These are phyloP conservation scores for Alethe castanea DNA, from an alignment of 2,113 vertebrate genomes.

Conservation along the genomic window DNA sequence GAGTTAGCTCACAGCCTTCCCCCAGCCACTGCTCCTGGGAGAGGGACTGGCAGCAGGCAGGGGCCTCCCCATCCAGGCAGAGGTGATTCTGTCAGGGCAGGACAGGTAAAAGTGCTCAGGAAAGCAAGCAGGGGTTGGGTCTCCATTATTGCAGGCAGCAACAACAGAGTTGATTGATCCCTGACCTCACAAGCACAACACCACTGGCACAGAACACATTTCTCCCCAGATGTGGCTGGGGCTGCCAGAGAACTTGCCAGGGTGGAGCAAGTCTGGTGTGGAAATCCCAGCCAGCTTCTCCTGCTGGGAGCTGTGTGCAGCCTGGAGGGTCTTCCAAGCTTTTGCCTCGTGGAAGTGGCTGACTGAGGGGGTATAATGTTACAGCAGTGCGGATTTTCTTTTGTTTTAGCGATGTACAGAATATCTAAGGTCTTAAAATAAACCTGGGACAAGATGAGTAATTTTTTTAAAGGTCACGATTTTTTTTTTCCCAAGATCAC, in stretches of 20 bases:
- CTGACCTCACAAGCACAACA: neutral
- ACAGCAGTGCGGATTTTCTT: neutral
- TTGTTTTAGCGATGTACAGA: neutral
- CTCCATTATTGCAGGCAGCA: neutral
- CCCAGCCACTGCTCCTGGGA: fast-evolving
- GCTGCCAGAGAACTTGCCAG: neutral
- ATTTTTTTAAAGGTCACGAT: neutral
- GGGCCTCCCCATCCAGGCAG: neutral
- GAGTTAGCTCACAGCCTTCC: neutral
- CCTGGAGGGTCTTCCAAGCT: neutral
- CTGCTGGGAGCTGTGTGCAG: neutral
- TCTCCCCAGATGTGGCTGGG: neutral
- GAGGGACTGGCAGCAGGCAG: fast-evolving
- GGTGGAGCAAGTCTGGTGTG: neutral
- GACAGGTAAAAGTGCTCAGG: too few species aligned
- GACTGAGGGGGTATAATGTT: neutral
- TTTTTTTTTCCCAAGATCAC: neutral
- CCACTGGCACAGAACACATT: neutral
- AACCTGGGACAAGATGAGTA: neutral
- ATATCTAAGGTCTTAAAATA: neutral
- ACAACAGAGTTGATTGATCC: neutral
- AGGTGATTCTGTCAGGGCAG: neutral
- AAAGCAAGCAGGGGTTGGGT: too few species aligned
- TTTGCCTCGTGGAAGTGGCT: neutral
- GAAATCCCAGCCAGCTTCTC: neutral